phyloP scores from a whole-genome alignment of 2,888 invertebrate species.

The Tachina lurida region DNA sequence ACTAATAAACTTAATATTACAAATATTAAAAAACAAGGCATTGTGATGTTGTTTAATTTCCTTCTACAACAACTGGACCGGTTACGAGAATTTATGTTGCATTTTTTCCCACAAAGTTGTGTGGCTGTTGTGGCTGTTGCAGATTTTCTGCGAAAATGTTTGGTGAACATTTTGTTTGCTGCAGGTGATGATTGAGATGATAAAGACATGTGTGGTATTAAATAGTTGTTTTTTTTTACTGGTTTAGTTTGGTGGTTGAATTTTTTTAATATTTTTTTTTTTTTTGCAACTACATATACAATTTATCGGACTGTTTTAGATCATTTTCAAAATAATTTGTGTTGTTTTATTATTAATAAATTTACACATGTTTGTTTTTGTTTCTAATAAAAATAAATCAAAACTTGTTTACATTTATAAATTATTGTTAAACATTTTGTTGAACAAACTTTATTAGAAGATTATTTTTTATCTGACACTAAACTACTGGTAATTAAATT shows the following conservation, averaged over 20 bases:
- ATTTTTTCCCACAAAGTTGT: constrained; percentile 24
- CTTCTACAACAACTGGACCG: constrained; percentile 56
- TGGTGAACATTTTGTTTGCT: constrained; percentile 82
- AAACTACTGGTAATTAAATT: background rate
- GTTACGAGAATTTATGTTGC: constrained; percentile 46
- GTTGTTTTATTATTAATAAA: background rate
- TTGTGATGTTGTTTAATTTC: constrained; percentile 49
- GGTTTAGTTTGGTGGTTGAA: background rate
- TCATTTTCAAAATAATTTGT: constrained; percentile 3
- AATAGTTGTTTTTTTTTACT: constrained; percentile 20
- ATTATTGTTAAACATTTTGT: constrained; percentile 1
- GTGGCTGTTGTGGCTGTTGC: constrained; percentile 62
- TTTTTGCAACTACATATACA: background rate
- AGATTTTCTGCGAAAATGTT: constrained; percentile 82
- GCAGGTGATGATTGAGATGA: constrained; percentile 52
- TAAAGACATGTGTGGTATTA: constrained; percentile 49
- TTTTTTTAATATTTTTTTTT: background rate
- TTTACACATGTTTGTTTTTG: background rate
- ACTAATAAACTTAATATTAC: constrained; percentile 81
- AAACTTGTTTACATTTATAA: constrained; percentile 3
- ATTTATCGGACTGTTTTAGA: background rate
- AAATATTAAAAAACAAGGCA: constrained; percentile 74
- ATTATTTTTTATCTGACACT: background rate
- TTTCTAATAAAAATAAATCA: background rate
- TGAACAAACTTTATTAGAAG: background rate